Evolutionary conservation across 1,140 invertebrate genomes (phyloP), one percentile per base, ranked within the genome.

Genomic region (Bicyclus anynana): DNA sequence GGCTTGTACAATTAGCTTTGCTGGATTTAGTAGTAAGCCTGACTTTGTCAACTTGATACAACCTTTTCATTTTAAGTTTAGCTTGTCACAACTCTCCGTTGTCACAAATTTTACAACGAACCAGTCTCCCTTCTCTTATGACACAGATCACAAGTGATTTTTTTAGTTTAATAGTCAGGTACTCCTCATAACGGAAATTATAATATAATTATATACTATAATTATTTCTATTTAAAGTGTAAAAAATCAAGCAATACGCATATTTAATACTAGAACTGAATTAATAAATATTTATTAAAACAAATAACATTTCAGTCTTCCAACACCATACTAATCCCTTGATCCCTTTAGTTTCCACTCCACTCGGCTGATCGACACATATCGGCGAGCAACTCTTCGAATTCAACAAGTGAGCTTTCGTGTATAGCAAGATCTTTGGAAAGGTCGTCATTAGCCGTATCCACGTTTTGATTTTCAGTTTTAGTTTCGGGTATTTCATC

Each of bases 341-440:
- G 56, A 60, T 53, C 55, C 62, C 65, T 35, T 68, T 70, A 83
- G 62, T 83, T 83, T 26, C 75, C 80, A 57, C 72, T 80, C 80
- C 81, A 84, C 33, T 88, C 82, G 0, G 77, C 79, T 13, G 85
- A 87, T 23, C 75, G 58, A 50, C 80, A 87, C 84, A 88, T 88
- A 29, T 86, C 83, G 5, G 78, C 85, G 12, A 88, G 57, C n/a
- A 88, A 53, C 21, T 87, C 72, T 55, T 88, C 85, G 68, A 88
- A 88, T 29, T 88, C 83, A 16, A 78, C 44, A 20, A 85, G 62
- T 21, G 85, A 88, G 62, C 68, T 88, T 53, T 86, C 85, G 49
- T 85, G 77, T 29, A 76, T 18, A 2, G 71, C 74, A 12, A 88
- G 56, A 55, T 88, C 85, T 55, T 80, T 79, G 1, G 77, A 81